These are phyloP conservation scores for Xerus inauris DNA, from an alignment of 2,113 vertebrate genomes.

Conservation along the genomic window DNA sequence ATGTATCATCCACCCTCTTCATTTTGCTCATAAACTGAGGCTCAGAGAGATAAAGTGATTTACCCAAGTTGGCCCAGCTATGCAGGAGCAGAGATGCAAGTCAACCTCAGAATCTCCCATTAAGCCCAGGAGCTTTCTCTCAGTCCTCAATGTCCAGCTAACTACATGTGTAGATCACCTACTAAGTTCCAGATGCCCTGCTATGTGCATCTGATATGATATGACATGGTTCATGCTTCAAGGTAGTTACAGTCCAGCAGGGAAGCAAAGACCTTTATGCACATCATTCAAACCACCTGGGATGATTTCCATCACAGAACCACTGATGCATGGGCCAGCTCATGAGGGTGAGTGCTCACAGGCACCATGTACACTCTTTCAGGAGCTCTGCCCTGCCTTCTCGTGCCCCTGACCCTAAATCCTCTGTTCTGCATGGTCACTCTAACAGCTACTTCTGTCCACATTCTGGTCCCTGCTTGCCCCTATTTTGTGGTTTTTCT, in stretches of 20 bases:
- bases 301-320: background rate
- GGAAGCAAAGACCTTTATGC: background rate
- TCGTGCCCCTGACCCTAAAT: background rate
- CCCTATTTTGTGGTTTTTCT: background rate
- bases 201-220: too few relatives aligned
- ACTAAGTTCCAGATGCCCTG: background rate
- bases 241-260: background rate
- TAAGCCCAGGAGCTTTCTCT: background rate
- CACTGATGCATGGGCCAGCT: rapidly evolving
- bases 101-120: background rate
- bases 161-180: background rate
- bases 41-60: background rate
- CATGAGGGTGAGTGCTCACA: background rate
- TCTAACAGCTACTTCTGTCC: background rate
- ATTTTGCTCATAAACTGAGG: background rate
- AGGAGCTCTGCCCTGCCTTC: background rate
- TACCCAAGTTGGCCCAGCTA: background rate
- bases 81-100: background rate
- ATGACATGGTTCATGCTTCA: background rate
- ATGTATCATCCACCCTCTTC: background rate
- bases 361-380: background rate
- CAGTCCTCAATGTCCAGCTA: background rate
- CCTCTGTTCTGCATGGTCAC: background rate
- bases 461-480: background rate
- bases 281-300: background rate